phyloP scores from a whole-genome alignment of 2,113 vertebrate genomes.

The Naja naja region DNA sequence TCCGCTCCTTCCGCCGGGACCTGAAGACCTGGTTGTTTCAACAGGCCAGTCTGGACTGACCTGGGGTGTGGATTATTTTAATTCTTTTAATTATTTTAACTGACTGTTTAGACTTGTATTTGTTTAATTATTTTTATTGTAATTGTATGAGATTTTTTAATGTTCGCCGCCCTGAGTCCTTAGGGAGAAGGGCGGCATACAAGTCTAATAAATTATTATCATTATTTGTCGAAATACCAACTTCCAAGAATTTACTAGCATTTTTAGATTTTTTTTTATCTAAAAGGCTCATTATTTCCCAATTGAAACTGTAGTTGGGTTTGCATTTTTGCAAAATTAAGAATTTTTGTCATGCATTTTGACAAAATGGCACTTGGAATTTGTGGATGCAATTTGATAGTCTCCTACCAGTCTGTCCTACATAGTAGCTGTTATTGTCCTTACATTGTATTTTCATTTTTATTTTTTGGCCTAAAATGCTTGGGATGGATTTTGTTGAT shows the following conservation, averaged over 20 bases:
- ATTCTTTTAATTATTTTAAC: too few relatives aligned
- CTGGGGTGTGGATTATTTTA: too few relatives aligned
- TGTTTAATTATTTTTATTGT: too few relatives aligned
- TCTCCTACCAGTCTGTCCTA: neutral
- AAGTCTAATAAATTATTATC: too few relatives aligned
- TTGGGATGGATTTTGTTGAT: neutral
- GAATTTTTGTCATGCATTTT: neutral
- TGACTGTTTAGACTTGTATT: too few relatives aligned
- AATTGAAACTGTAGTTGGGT: neutral
- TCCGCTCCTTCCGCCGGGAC: too few relatives aligned
- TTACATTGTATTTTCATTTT: neutral
- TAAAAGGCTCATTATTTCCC: neutral
- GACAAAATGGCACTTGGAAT: neutral
- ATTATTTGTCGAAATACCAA: neutral
- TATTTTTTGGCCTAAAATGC: neutral
- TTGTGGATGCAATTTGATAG: neutral
- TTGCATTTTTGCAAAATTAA: neutral
- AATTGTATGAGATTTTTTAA: too few relatives aligned
- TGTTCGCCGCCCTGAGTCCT: too few relatives aligned
- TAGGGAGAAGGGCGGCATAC: too few relatives aligned
- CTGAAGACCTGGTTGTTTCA: too few relatives aligned
- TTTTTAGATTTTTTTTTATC: neutral
- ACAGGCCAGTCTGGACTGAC: too few relatives aligned
- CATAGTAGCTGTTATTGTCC: neutral
- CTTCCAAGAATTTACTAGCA: neutral